Evolutionary conservation across 2,797 vertebrate species (phyloP).

Genomic region (Poeciliopsis gracilis): DNA sequence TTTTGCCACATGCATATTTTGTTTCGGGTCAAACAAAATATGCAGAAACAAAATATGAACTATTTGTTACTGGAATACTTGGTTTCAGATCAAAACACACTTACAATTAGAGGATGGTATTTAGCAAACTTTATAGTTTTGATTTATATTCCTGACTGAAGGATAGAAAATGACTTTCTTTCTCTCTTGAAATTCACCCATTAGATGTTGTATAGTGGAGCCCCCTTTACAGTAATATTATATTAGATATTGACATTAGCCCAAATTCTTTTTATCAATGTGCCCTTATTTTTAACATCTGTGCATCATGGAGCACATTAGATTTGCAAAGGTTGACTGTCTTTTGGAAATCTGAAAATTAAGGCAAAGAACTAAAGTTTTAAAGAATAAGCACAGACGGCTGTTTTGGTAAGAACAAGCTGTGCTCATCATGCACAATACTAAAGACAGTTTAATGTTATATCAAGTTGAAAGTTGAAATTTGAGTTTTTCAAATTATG

Average conservation of each 20-base stretch:
- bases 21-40: background rate
- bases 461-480: background rate
- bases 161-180: background rate
- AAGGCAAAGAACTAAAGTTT: background rate
- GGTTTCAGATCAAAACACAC: background rate
- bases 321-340: background rate
- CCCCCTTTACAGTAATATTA: background rate
- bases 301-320: constrained; percentile 1
- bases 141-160: background rate
- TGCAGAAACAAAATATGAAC: too few species aligned
- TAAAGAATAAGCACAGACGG: background rate
- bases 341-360: background rate
- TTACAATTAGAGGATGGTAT: background rate
- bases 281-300: background rate
- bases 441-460: background rate
- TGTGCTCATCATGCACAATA: background rate
- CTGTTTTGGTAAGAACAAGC: background rate
- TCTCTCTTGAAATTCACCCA: background rate
- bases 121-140: background rate
- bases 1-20: background rate
- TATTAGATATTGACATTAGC: background rate
- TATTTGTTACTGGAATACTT: background rate
- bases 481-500: too few species aligned
- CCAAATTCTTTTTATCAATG: background rate
- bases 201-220: background rate